Percentiles rank a stretch among this genome's conserved stretches.
Conservation (phyloP, 2,888 invertebrate species). For the Dicyrtoma fusca region DNA sequence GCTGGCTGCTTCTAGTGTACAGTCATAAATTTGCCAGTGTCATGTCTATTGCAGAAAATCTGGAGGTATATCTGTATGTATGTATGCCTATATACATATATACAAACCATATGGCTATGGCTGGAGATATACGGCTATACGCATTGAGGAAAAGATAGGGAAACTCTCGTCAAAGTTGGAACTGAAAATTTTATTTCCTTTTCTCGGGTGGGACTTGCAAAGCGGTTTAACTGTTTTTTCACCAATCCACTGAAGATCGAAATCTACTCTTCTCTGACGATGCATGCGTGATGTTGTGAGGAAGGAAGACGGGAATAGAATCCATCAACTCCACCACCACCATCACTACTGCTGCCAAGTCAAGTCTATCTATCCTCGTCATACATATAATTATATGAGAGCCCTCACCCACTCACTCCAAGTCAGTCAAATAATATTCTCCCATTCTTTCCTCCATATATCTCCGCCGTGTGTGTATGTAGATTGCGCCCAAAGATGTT, state of each 20-base stretch:
- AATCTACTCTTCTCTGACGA: conserved; percentile 19
- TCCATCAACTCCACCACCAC: not conserved
- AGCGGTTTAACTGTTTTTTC: conserved; percentile 41
- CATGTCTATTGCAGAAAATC: too few relatives aligned
- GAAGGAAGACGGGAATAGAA: conserved; percentile 20
- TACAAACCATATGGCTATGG: too few relatives aligned
- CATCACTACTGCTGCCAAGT: too few relatives aligned
- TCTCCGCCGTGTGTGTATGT: not conserved
- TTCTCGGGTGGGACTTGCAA: conserved; percentile 43
- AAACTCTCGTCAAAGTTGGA: conserved; percentile 14
- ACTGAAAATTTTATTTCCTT: conserved; percentile 43
- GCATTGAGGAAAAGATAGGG: not conserved
- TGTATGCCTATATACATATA: too few relatives aligned
- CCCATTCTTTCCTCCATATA: too few relatives aligned
- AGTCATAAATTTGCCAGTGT: too few relatives aligned
- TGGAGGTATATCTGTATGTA: too few relatives aligned
- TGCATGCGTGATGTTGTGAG: conserved; percentile 27
- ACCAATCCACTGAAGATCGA: conserved; percentile 39
- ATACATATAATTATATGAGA: too few relatives aligned
- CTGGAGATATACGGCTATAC: not conserved
- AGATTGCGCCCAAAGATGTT: conserved; percentile 15
- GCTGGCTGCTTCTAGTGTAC: too few relatives aligned
- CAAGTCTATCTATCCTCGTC: not conserved
- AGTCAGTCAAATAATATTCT: too few relatives aligned
- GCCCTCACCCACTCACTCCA: not conserved